Percentiles rank a stretch among this genome's conserved stretches.
Conservation (phyloP, 1,140 invertebrate genomes). For the Trachymyrmex cornetzi region DNA sequence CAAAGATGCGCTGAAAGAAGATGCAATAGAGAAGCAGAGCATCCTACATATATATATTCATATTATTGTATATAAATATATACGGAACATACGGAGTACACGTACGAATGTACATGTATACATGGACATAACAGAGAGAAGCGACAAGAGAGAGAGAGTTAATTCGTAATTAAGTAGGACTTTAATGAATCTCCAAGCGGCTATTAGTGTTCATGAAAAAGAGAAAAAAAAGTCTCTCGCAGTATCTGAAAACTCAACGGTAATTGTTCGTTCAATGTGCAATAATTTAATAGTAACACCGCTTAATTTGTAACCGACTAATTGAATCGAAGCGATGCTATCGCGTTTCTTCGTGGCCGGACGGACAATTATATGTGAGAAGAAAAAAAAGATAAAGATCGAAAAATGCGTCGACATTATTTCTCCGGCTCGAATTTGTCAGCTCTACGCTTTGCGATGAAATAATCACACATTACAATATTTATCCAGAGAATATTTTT, state of each 20-base stretch:
- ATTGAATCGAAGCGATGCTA: conserved; percentile 1
- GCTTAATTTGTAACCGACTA: conserved; percentile 75
- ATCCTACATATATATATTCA: conserved; percentile 19
- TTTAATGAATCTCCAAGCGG: neutral
- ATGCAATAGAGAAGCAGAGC: neutral
- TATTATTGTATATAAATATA: conserved; percentile 37
- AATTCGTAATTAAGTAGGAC: conserved; percentile 46
- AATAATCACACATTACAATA: neutral
- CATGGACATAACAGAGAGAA: conserved; percentile 25
- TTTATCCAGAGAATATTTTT: neutral
- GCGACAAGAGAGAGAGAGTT: neutral
- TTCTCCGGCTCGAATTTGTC: conserved; percentile 13
- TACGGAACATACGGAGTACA: neutral
- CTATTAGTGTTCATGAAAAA: conserved; percentile 42
- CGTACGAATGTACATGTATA: neutral
- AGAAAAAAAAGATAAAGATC: neutral
- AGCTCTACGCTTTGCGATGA: neutral
- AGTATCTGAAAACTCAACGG: conserved; percentile 76
- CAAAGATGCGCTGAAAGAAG: conserved; percentile 13
- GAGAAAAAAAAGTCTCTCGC: conserved; percentile 64
- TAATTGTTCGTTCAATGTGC: conserved; percentile 84
- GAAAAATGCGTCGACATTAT: conserved; percentile 17
- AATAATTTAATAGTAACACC: conserved; percentile 82
- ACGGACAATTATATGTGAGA: neutral
- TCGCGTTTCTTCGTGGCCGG: neutral